phyloP scores from a whole-genome alignment of 2,888 invertebrate genomes.

The Caprella mutica region DNA sequence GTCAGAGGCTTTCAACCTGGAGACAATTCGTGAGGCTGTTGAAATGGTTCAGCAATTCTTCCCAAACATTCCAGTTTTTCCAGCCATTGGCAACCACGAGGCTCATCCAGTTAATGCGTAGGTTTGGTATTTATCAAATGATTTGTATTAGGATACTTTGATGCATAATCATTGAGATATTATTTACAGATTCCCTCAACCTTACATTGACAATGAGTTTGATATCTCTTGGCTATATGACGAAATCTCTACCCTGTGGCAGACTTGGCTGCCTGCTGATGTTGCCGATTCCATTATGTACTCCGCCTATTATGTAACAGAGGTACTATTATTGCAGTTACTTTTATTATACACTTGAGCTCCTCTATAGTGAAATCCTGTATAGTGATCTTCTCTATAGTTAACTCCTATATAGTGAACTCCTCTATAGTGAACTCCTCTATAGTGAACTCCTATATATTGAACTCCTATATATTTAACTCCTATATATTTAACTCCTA shows the following conservation, averaged over 20 bases:
- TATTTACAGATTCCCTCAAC: constrained; percentile 24
- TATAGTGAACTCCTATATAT: no score
- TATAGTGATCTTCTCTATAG: no score
- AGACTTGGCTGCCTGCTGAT: constrained; percentile 28
- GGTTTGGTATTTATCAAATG: constrained; percentile 3
- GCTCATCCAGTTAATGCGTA: constrained; percentile 88
- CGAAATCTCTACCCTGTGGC: constrained; percentile 21
- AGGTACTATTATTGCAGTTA: no score
- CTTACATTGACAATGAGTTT: constrained; percentile 29
- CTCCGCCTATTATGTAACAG: constrained; percentile 24
- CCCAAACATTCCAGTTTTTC: constrained; percentile 83
- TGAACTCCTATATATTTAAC: no score
- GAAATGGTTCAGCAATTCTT: constrained; percentile 43
- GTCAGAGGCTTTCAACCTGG: constrained; percentile 73
- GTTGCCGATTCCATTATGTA: constrained; percentile 23
- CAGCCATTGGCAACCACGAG: constrained; percentile 93
- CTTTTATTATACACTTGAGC: no score
- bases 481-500: no score
- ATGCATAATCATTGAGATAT: neutral
- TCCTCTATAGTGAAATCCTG: no score
- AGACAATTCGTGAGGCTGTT: constrained; percentile 72
- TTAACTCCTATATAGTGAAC: no score
- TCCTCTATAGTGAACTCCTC: no score
- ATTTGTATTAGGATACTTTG: neutral
- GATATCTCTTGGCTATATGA: constrained; percentile 32